These are phyloP conservation scores for Samia ricini DNA, from an alignment of 1,140 invertebrate genomes.

Conservation along the genomic window DNA sequence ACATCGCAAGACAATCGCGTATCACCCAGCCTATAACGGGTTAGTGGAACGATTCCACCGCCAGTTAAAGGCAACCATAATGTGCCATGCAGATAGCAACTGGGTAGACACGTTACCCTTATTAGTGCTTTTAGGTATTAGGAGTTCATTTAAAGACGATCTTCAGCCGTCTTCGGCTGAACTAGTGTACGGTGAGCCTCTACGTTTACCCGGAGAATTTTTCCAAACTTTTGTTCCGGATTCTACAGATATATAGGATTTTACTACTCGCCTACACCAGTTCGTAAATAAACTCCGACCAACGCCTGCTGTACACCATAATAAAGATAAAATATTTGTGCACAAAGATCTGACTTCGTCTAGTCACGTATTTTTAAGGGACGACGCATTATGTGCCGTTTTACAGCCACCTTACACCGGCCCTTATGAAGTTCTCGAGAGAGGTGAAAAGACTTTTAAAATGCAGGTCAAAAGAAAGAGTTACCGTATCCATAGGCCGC, in stretches of 20 bases:
- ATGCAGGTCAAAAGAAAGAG: not conserved
- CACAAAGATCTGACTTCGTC: not conserved
- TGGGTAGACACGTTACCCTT: not conserved
- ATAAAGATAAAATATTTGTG: not conserved
- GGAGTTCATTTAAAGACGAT: not conserved
- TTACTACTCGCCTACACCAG: not conserved
- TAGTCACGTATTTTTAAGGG: not conserved
- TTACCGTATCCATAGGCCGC: not conserved
- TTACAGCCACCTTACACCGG: not conserved
- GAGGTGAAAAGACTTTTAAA: not conserved
- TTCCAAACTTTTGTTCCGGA: not conserved
- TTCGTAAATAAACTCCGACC: not conserved
- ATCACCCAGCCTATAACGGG: not conserved
- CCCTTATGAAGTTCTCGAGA: not conserved
- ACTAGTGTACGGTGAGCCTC: not conserved
- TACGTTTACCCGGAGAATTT: not conserved
- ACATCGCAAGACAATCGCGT: not conserved
- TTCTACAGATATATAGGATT: not conserved
- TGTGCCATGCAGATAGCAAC: not conserved
- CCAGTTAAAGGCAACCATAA: not conserved
- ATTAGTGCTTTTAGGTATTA: not conserved
- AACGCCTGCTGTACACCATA: not conserved
- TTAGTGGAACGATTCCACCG: slow-evolving; percentile 1
- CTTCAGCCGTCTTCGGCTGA: not conserved
- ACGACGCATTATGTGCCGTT: not conserved